Conservation (phyloP, 2,888 invertebrate genomes). For the Dolomedes plantarius region DNA sequence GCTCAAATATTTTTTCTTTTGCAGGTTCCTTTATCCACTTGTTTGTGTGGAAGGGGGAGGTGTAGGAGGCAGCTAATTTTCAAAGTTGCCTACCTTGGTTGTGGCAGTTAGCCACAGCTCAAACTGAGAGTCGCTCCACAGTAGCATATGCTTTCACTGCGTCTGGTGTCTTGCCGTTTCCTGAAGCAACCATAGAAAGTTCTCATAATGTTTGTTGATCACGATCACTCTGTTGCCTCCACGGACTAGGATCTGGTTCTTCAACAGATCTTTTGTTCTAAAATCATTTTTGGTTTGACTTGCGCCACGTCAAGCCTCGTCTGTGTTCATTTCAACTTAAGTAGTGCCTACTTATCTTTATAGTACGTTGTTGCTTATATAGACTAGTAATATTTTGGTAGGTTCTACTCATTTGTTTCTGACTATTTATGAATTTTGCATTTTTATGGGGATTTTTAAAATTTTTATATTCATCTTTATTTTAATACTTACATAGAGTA, state of each 20-base stretch:
- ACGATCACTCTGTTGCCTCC: constrained; percentile 50
- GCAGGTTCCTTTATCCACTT: constrained; percentile 36
- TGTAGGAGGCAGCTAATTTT: constrained; percentile 46
- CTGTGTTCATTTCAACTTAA: constrained; percentile 39
- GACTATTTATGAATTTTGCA: not conserved
- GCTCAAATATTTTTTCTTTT: constrained; percentile 6
- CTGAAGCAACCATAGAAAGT: constrained; percentile 68
- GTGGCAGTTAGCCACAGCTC: constrained; percentile 60
- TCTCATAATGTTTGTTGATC: constrained; percentile 61
- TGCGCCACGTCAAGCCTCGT: constrained; percentile 25
- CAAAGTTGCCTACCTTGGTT: constrained; percentile 38
- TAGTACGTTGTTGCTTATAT: constrained; percentile 42
- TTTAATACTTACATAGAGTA: too few species aligned
- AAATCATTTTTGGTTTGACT: constrained; percentile 22
- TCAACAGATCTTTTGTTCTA: constrained; percentile 24
- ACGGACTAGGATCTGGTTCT: constrained; percentile 46
- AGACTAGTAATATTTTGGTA: constrained; percentile 41
- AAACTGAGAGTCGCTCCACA: constrained; percentile 32
- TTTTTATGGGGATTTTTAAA: too few species aligned
- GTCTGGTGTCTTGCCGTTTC: constrained; percentile 70
- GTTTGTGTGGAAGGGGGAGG: constrained; percentile 50
- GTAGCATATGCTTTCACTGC: constrained; percentile 70
- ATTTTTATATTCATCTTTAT: too few species aligned
- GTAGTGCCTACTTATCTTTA: constrained; percentile 42
- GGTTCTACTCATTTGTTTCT: constrained; percentile 12